phyloP scores from a whole-genome alignment of 2,888 invertebrate genomes.

The Thelaira solivaga region DNA sequence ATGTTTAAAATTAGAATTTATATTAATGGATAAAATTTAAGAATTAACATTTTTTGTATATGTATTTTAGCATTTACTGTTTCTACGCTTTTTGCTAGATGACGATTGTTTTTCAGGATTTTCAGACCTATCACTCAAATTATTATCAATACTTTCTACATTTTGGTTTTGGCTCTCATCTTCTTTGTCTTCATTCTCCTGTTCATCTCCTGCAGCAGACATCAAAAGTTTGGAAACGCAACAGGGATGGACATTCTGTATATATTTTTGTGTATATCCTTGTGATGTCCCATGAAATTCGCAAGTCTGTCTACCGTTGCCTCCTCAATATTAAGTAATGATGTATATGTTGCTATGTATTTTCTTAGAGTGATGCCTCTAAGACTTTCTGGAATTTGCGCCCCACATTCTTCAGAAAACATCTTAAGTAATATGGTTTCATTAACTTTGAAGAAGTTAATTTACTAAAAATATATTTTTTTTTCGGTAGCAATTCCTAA shows the following conservation, averaged over 20 bases:
- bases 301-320: constrained; percentile 23
- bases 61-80: no score
- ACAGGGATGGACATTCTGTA: constrained; percentile 21
- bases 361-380: constrained; percentile 28
- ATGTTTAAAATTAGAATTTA: no score
- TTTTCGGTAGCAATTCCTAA: no score
- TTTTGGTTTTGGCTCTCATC: no score
- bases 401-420: constrained; percentile 24
- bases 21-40: no score
- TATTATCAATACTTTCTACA: no score
- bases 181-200: not conserved
- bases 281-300: constrained; percentile 40
- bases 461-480: constrained; percentile 6
- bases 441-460: not conserved
- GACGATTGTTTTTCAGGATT: no score
- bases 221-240: constrained; percentile 11
- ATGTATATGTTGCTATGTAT: constrained; percentile 20
- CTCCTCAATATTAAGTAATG: constrained; percentile 21
- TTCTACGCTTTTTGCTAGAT: no score
- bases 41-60: no score
- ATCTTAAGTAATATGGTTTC: not conserved
- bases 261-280: constrained; percentile 39
- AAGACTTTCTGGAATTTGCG: constrained; percentile 13
- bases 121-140: no score
- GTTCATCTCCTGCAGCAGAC: constrained; percentile 10